Percentiles rank a stretch among this genome's conserved stretches.
These are phyloP conservation scores for Steinernema carpocapsae DNA, from an alignment of 2,888 invertebrate genomes.

Conservation along the genomic window DNA sequence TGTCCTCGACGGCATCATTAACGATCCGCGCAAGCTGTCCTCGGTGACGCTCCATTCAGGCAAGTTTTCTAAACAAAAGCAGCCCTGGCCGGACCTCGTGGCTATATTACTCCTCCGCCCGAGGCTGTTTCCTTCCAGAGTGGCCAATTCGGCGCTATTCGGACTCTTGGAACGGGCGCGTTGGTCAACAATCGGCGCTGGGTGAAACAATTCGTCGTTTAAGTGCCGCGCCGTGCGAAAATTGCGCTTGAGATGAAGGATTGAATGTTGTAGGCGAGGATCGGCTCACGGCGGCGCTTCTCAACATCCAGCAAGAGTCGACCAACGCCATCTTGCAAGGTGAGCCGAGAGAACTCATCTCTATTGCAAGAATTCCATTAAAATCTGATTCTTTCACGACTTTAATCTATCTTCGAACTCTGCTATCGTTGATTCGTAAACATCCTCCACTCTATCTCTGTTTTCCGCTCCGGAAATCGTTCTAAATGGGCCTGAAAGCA, in stretches of 20 bases:
- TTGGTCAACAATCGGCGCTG: neutral
- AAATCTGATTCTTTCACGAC: too few relatives aligned
- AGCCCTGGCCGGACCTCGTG: neutral
- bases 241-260: constrained; percentile 13
- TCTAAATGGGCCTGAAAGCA: too few relatives aligned
- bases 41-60: constrained; percentile 59
- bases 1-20: constrained; percentile 59
- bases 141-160: neutral
- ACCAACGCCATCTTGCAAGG: constrained; percentile 61
- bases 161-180: neutral
- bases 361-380: neutral
- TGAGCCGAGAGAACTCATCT: constrained; percentile 43
- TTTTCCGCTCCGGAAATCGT: too few relatives aligned
- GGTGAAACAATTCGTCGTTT: too few relatives aligned
- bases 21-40: constrained; percentile 62
- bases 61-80: constrained; percentile 34
- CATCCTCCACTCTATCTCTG: too few relatives aligned
- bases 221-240: neutral
- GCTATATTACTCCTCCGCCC: neutral
- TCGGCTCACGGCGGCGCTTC: constrained; percentile 47
- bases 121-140: neutral
- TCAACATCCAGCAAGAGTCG: constrained; percentile 62
- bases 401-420: too few relatives aligned
- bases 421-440: too few relatives aligned
- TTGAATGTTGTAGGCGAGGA: constrained; percentile 46